A percentile compares a stretch with the other conserved stretches of the same genome.
Evolutionary conservation across 2,797 vertebrate species (phyloP).

Genomic region (Oryzias sinensis): DNA sequence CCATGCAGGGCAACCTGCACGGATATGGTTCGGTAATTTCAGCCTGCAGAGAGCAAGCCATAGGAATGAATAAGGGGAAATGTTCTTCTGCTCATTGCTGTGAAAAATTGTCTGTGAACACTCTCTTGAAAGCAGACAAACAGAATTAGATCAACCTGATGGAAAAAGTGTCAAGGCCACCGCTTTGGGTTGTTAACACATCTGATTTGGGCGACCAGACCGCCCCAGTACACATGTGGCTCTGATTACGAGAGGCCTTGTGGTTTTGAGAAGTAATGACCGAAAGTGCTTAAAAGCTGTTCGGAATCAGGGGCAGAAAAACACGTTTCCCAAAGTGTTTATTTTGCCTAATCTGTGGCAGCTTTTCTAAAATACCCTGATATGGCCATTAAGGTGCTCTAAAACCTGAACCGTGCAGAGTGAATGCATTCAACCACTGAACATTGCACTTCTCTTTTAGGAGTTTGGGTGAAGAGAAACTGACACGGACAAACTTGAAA

Average conservation of each 20-base stretch:
- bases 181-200: constrained; percentile 52
- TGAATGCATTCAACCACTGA: constrained; percentile 45
- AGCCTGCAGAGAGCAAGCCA: constrained; percentile 27
- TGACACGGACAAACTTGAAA: constrained; percentile 33
- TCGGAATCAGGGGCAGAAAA: constrained; percentile 53
- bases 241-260: constrained; percentile 47
- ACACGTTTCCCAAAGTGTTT: constrained; percentile 46
- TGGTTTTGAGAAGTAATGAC: constrained; percentile 50
- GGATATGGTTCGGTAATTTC: constrained; percentile 43
- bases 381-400: constrained; percentile 31
- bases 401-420: constrained; percentile 29
- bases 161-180: constrained; percentile 59
- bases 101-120: constrained; percentile 53
- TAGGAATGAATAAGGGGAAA: constrained; percentile 18
- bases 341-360: constrained; percentile 32
- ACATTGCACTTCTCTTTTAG: constrained; percentile 23
- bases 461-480: constrained; percentile 24
- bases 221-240: constrained; percentile 54
- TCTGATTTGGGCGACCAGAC: constrained; percentile 51
- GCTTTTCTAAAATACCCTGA: constrained; percentile 35
- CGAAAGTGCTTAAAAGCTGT: constrained; percentile 51
- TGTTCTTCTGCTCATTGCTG: constrained; percentile 8
- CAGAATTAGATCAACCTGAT: constrained; percentile 54
- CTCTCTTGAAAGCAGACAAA: constrained; percentile 57
- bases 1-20: constrained; percentile 9